phyloP scores from a whole-genome alignment of 2,888 invertebrate genomes.

The Agrypnus murinus region DNA sequence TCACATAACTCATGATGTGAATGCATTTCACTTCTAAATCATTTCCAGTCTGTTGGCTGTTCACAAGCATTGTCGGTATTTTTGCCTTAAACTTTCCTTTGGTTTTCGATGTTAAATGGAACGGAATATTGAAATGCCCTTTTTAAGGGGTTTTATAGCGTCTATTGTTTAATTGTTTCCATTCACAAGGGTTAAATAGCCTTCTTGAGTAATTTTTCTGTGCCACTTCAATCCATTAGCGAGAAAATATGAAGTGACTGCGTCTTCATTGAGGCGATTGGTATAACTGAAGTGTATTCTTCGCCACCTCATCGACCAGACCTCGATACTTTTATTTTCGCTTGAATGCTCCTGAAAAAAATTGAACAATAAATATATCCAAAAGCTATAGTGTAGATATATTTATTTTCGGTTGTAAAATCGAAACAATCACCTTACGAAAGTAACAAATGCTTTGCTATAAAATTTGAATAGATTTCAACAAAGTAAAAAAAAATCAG shows the following conservation, averaged over 20 bases:
- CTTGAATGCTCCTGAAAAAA: neutral
- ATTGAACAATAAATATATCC: neutral
- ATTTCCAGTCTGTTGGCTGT: conserved; percentile 66
- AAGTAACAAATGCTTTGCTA: conserved; percentile 35
- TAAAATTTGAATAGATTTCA: conserved; percentile 46
- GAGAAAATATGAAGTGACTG: conserved; percentile 36
- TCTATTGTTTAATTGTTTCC: conserved; percentile 51
- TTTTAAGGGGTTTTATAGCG: conserved; percentile 48
- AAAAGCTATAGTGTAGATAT: neutral
- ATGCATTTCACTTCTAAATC: conserved; percentile 66
- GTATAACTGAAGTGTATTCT: conserved; percentile 2
- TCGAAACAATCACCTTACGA: conserved; percentile 39
- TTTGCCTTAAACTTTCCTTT: conserved; percentile 57
- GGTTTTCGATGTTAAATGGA: conserved; percentile 52
- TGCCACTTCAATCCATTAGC: conserved; percentile 28
- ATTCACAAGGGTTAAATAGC: conserved; percentile 44
- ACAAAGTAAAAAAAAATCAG: conserved; percentile 43
- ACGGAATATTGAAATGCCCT: conserved; percentile 54
- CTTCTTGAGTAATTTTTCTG: conserved; percentile 24
- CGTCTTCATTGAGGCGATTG: neutral
- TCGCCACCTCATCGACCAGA: neutral
- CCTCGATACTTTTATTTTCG: conserved; percentile 2
- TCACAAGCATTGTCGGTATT: conserved; percentile 62
- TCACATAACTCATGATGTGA: conserved; percentile 65
- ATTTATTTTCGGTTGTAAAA: conserved; percentile 16